A percentile compares a stretch with the other conserved stretches of the same genome.
Evolutionary conservation across 2,113 vertebrate genomes (phyloP).

Genomic region (Camarhynchus parvulus): DNA sequence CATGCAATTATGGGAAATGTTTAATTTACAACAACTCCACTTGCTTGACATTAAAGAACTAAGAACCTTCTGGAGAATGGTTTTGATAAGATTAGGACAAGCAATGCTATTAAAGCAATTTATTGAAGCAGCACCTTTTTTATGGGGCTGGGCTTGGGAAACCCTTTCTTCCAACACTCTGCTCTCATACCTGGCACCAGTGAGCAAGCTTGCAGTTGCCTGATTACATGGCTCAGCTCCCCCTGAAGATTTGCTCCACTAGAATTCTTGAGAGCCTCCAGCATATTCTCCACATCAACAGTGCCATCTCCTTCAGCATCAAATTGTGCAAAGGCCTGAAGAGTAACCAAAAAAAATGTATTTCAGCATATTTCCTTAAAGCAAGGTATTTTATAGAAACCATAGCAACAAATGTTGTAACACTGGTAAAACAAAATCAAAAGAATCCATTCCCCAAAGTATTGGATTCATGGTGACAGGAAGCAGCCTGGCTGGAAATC

Average conservation of each 20-base stretch:
- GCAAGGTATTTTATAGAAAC: neutral
- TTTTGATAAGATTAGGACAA: neutral
- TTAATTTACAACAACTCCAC: neutral
- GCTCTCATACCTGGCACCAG: constrained; percentile 89
- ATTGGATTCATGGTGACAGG: neutral
- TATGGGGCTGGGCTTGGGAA: neutral
- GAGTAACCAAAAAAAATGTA: neutral
- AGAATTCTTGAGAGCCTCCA: constrained; percentile 90
- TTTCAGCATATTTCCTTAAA: neutral
- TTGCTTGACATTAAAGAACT: neutral
- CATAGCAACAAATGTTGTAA: neutral
- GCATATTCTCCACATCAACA: constrained; percentile 93
- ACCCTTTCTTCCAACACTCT: neutral
- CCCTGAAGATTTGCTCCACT: constrained; percentile 94
- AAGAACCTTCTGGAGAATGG: neutral
- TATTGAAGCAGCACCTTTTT: neutral
- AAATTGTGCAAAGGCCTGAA: constrained; percentile 94
- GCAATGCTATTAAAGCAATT: neutral
- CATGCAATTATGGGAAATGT: neutral
- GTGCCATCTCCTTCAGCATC: constrained; percentile 95
- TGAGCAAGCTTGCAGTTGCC: constrained; percentile 94
- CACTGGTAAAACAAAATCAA: neutral
- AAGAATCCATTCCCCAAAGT: fast-evolving
- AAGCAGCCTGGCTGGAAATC: neutral
- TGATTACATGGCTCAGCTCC: constrained; percentile 93